phyloP scores from a whole-genome alignment of 92 coral and sea anemone species.

The Actinostola sp. region DNA sequence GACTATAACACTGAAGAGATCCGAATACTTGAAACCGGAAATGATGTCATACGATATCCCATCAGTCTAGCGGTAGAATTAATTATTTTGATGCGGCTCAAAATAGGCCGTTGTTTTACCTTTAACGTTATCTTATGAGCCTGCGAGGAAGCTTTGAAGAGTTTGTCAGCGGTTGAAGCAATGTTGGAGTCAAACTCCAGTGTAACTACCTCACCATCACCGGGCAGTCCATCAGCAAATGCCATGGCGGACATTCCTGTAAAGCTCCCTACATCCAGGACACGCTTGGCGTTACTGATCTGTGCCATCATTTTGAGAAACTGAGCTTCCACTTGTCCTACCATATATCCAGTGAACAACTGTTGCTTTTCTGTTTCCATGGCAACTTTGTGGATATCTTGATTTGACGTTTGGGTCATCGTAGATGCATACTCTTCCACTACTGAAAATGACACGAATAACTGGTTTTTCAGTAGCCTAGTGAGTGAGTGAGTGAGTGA shows the following conservation, averaged over 20 bases:
- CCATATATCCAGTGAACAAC: slow-evolving; percentile 54
- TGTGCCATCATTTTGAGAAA: slow-evolving; percentile 57
- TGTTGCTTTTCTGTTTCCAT: slow-evolving; percentile 26
- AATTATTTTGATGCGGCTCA: too few species aligned
- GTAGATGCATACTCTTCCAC: slow-evolving; percentile 45
- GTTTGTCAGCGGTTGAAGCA: slow-evolving; percentile 42
- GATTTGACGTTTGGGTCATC: slow-evolving; percentile 31
- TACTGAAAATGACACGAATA: slow-evolving; percentile 15
- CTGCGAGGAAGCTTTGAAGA: slow-evolving; percentile 29
- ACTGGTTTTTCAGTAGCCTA: too few species aligned
- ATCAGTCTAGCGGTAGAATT: too few species aligned
- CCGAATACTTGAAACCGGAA: too few species aligned
- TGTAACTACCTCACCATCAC: slow-evolving; percentile 46
- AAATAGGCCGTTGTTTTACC: too few species aligned
- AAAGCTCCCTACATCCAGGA: slow-evolving; percentile 56
- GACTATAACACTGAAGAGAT: too few species aligned
- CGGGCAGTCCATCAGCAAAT: slow-evolving; percentile 55
- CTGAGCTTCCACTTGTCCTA: slow-evolving; percentile 52
- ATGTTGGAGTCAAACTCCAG: slow-evolving; percentile 45
- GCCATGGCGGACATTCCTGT: slow-evolving; percentile 71
- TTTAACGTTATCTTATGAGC: slow-evolving; percentile 36
- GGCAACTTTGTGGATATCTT: slow-evolving; percentile 50
- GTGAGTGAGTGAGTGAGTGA: too few species aligned
- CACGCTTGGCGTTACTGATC: slow-evolving; percentile 41
- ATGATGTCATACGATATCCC: too few species aligned